phyloP scores from a whole-genome alignment of 2,113 vertebrate species.

The Naja naja region DNA sequence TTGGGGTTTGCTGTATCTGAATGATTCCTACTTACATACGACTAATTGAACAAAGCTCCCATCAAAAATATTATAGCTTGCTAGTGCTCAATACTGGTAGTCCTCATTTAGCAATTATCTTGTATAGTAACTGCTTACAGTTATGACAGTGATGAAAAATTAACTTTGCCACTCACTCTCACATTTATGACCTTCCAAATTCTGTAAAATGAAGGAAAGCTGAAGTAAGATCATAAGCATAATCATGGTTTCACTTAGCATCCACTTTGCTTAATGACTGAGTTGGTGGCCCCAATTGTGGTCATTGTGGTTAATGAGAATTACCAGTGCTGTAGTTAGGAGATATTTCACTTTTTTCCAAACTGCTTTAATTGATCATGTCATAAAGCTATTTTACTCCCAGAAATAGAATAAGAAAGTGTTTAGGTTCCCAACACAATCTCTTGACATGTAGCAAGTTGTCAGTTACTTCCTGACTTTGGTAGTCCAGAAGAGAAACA shows the following conservation, averaged over 20 bases:
- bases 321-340: rapidly evolving
- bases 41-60: background rate
- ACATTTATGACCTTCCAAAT: background rate
- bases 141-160: background rate
- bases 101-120: background rate
- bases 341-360: background rate
- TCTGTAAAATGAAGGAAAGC: background rate
- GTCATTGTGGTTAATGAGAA: background rate
- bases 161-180: background rate
- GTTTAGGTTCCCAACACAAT: background rate
- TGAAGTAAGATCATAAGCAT: background rate
- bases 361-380: background rate
- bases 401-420: background rate
- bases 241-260: background rate
- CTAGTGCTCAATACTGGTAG: background rate
- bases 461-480: background rate
- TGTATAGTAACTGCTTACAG: background rate
- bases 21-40: background rate
- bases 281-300: background rate
- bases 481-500: background rate
- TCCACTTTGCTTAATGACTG: background rate
- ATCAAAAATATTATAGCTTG: background rate
- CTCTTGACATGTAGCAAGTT: background rate
- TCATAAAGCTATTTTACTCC: background rate
- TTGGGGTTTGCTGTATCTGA: background rate